Evolutionary conservation across 64 coral and sea anemone genomes (phyloP), one percentile per base, ranked within the genome.

Genomic region (Dendronephthya gigantea): DNA sequence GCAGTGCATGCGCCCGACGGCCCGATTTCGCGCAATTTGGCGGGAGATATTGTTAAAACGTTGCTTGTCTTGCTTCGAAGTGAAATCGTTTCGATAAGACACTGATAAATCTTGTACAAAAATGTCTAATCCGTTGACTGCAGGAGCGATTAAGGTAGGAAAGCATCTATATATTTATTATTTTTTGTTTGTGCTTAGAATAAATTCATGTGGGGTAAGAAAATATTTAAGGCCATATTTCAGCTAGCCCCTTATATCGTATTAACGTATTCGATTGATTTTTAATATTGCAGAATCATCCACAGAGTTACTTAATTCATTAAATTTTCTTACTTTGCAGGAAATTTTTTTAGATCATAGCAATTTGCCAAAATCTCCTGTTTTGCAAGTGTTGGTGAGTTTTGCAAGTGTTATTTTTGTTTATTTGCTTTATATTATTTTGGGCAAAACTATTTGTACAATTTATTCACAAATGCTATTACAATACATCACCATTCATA

Each of bases 351-450:
- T 79, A 29, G 14, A 79, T 34, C 72, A 29, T 12, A 29, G 37
- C 16, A 39, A 79, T 39, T 34, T 79, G 72, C 72, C 72, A 7
- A 79, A 79, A 35, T 11, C 19, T 19, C 72, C 72, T 28, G 27
- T 79, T 12, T 39, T 79, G 36, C 72, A 79, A 79, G 72, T 79
- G 30, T 79, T 79, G 72, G 72, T 79, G 17, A 35, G 72, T 79
- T 0, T 66, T 45, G 41, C n/a, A 11, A 11, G 16, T n/a, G 25
- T 62, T 5, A 5, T 17, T 62, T 62, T n/a, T 15, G 7, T n/a
- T 62, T 7, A 22, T 62, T 17, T 62, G 55, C 55, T 2, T 23
- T 62, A 19, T 62, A 45, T 6, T 45, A 45, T 6, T 45, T 45
- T 4, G 11, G 11, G 41, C 11, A 45, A 45, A 45, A 6, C 4